A percentile compares a stretch with the other conserved stretches of the same genome.
Conservation (phyloP, 2,888 invertebrate genomes). For the Ophraella communa region DNA sequence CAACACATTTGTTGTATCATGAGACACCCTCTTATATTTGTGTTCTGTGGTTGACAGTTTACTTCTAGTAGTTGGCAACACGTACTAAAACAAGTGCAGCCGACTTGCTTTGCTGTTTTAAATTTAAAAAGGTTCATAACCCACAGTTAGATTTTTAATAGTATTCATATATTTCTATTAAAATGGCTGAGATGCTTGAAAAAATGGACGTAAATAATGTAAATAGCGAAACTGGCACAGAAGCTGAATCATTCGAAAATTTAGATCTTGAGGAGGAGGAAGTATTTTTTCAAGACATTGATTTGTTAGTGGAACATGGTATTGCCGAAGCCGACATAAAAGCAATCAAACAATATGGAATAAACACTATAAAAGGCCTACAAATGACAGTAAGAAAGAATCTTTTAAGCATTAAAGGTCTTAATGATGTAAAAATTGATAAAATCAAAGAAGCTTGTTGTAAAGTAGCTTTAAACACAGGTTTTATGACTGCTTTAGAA, state of each 20-base stretch:
- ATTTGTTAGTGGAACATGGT: constrained; percentile 68
- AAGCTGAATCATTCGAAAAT: constrained; percentile 33
- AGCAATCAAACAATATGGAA: constrained; percentile 76
- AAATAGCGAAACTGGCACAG: constrained; percentile 33
- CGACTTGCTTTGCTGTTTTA: neutral
- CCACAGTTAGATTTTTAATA: neutral
- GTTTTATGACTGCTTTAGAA: constrained; percentile 78
- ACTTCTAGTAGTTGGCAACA: neutral
- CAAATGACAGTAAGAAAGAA: constrained; percentile 81
- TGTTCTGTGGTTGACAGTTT: neutral
- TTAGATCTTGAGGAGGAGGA: constrained; percentile 69
- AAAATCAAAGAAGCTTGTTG: constrained; percentile 80
- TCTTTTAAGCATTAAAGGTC: constrained; percentile 74
- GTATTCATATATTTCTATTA: neutral
- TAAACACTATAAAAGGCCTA: constrained; percentile 81
- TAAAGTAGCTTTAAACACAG: constrained; percentile 67
- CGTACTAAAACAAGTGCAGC: neutral
- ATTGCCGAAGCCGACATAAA: constrained; percentile 77
- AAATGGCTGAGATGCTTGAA: constrained; percentile 16
- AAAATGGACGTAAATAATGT: constrained; percentile 24
- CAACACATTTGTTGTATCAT: too few relatives aligned
- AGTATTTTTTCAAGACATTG: constrained; percentile 77
- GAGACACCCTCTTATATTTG: too few relatives aligned
- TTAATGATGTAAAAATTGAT: constrained; percentile 74
- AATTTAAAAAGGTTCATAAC: neutral